Conservation (phyloP, 2,797 vertebrate genomes). For the Falco berigora region DNA sequence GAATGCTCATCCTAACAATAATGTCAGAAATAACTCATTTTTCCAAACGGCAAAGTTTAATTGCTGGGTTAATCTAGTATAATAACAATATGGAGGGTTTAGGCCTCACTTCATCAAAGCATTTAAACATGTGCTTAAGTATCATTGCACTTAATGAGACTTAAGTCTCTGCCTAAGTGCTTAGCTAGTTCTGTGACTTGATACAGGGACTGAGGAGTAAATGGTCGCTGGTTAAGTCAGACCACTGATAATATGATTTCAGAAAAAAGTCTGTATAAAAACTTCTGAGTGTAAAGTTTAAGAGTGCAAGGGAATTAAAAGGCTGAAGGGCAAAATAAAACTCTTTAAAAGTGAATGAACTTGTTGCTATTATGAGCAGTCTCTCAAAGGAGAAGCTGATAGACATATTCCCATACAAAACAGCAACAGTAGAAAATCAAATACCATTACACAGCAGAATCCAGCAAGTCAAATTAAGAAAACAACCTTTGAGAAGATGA, state of each 20-base stretch:
- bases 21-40: neutral
- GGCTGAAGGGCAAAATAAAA: slow-evolving; percentile 16
- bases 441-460: neutral
- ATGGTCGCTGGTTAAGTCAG: neutral
- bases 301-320: neutral
- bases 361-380: neutral
- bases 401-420: neutral
- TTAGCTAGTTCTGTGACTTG: neutral
- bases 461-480: neutral
- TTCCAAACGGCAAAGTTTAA: neutral
- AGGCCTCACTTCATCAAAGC: neutral
- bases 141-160: neutral
- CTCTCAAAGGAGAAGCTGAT: neutral
- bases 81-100: neutral
- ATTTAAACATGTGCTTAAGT: neutral
- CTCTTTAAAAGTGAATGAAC: neutral
- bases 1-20: neutral
- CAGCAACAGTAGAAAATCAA: neutral
- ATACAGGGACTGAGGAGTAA: neutral
- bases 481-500: neutral
- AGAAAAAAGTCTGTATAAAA: neutral
- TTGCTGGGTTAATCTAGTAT: neutral
- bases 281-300: neutral
- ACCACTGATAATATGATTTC: neutral
- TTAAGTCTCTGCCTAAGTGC: neutral